Evolutionary conservation across 2,113 vertebrate genomes (phyloP).

Genomic region (Rhea pennata): DNA sequence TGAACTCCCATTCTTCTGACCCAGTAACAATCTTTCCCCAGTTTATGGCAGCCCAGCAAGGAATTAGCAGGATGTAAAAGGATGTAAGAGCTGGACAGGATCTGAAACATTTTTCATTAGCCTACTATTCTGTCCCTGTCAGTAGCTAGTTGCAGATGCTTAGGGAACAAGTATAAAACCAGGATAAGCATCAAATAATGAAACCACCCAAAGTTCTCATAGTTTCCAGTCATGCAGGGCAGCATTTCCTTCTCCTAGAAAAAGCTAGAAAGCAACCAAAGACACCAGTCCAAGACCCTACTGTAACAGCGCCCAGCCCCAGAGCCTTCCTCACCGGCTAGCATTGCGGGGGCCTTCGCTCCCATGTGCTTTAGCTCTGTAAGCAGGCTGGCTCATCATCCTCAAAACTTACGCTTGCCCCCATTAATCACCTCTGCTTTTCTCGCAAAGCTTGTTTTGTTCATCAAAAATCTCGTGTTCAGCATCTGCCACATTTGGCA

Average conservation of each 20-base stretch:
- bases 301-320: accelerated
- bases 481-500: conserved; percentile 15
- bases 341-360: neutral
- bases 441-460: neutral
- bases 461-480: neutral
- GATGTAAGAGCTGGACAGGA: neutral
- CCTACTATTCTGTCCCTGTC: neutral
- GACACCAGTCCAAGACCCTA: neutral
- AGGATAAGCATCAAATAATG: neutral
- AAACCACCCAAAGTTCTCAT: neutral
- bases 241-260: neutral
- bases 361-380: accelerated
- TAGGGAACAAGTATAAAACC: neutral
- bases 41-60: neutral
- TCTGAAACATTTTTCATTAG: neutral
- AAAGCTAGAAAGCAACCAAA: neutral
- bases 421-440: neutral
- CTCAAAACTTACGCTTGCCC: neutral
- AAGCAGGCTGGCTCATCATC: neutral
- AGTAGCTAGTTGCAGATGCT: neutral
- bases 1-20: neutral
- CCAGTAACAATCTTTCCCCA: neutral
- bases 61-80: neutral
- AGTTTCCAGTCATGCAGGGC: neutral
- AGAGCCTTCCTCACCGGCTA: neutral